phyloP scores from a whole-genome alignment of 2,888 invertebrate species.

The Drosophila kambysellisi region DNA sequence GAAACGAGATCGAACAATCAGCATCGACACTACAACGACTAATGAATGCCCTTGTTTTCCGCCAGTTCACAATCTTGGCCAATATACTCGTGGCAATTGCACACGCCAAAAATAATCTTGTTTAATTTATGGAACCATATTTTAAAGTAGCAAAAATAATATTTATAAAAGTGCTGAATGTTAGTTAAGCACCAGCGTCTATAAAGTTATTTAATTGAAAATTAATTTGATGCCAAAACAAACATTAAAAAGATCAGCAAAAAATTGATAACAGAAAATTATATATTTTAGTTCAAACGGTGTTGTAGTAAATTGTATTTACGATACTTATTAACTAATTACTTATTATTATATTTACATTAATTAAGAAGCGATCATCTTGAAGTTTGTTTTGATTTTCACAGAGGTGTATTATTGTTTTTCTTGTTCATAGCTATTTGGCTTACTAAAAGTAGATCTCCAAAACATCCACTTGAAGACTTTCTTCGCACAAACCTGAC shows the following conservation, averaged over 20 bases:
- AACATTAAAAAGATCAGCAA: rapidly evolving
- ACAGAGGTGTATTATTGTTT: background rate
- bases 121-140: background rate
- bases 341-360: background rate
- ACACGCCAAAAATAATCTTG: background rate
- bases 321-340: background rate
- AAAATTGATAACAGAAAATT: background rate
- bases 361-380: background rate
- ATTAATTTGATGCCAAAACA: background rate
- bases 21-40: background rate
- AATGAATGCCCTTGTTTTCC: conserved; percentile 10
- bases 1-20: conserved; percentile 57
- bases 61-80: background rate
- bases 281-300: background rate
- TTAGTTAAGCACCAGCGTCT: background rate
- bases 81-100: background rate
- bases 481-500: background rate
- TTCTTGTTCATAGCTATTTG: background rate
- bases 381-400: background rate
- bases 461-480: background rate
- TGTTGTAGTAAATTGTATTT: no score
- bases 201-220: background rate
- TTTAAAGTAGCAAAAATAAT: background rate
- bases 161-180: background rate
- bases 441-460: no score